Evolutionary conservation across 2,797 vertebrate genomes (phyloP).

Genomic region (Acestrorhynchus altus): DNA sequence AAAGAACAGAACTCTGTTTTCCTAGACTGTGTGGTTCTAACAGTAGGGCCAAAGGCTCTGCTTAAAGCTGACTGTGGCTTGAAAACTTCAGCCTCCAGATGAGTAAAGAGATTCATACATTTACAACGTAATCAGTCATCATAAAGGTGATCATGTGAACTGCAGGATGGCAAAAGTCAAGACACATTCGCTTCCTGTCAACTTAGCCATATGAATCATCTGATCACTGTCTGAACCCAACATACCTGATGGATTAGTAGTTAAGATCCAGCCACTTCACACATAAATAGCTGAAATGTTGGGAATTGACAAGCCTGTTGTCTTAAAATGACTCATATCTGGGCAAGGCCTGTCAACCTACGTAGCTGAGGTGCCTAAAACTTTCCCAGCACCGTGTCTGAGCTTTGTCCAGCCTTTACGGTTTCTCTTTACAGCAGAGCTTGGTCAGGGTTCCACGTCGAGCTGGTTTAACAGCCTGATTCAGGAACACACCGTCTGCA

Average conservation of each 20-base stretch:
- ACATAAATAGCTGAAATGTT: too few species aligned
- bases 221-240: not conserved
- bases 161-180: not conserved
- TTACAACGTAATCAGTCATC: not conserved
- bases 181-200: not conserved
- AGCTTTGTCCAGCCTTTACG: too few species aligned
- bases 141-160: not conserved
- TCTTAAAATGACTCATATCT: not conserved
- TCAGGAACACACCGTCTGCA: too few species aligned
- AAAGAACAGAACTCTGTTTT: not conserved
- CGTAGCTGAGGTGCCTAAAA: too few species aligned
- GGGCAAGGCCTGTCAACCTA: not conserved
- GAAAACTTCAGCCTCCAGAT: not conserved
- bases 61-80: not conserved
- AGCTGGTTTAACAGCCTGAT: too few species aligned
- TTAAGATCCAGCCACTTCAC: not conserved
- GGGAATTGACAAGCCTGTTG: not conserved
- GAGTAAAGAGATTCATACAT: not conserved
- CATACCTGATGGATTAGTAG: not conserved
- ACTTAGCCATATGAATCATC: slow-evolving; percentile 10
- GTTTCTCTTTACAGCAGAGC: too few species aligned
- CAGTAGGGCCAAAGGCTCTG: not conserved
- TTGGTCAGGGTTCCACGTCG: too few species aligned
- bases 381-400: too few species aligned
- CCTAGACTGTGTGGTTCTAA: not conserved